Evolutionary conservation across 1,140 invertebrate species (phyloP), one percentile per base, ranked within the genome.

Genomic region (Drosophila nikananu): DNA sequence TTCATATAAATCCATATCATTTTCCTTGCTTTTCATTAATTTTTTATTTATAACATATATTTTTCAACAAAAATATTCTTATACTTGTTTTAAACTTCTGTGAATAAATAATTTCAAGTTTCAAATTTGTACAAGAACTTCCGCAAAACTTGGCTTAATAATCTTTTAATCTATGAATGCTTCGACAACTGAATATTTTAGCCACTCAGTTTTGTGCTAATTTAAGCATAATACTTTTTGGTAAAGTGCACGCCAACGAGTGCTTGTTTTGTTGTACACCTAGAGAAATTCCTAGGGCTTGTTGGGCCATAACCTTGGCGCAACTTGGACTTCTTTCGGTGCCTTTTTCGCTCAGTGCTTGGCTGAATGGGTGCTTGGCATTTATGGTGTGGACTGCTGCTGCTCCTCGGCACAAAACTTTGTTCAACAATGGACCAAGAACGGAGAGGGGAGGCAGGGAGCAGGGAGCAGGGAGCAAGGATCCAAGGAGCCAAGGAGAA

Each of bases 301-400:
- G 10, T 13, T 19, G 7, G 12, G 10, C 17, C 13, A 30, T 30
- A n/a, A 52, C 17, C 27, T 52, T 7, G 0, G 17, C 10, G 1
- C 0, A 23, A 15, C 25, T 39, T 39, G 7, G 25, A 5, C 10
- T 35, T 19, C 3, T 10, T 15, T 5, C 6, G 3, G 4, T 17
- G 27, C 3, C n/a, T 19, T 58, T 58, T 61, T 9, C 19, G 59
- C n/a, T 32, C 61, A 55, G 48, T 77, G 51, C 30, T 5, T 10
- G 35, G 23, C 65, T 64, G 66, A 67, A 77, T 86, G 74, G 83
- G 79, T 76, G 71, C 79, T 86, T 86, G 83, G 83, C 83, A 86
- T 86, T 86, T 86, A 86, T 87, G 80, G 80, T 62, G 77, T 46
- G 68, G 68, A 62, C 65, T 65, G 59, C 55, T 83, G 48, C 62